phyloP scores from a whole-genome alignment of 2,888 invertebrate genomes.

The Pseudolycoriella hygida region DNA sequence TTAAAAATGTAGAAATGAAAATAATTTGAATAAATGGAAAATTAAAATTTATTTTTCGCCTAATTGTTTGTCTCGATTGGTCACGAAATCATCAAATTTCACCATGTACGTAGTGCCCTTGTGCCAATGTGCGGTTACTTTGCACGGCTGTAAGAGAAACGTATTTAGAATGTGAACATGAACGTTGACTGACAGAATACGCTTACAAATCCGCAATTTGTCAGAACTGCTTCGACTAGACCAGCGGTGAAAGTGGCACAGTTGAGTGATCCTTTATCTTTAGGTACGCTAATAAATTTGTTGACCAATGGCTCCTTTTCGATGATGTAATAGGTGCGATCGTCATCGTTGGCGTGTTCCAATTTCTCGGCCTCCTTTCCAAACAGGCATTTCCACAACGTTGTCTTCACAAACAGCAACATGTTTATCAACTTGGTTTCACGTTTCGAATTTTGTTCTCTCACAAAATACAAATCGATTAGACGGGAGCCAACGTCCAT shows the following conservation, averaged over 20 bases:
- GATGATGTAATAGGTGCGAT: constrained; percentile 93
- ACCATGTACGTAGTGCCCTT: constrained; percentile 99
- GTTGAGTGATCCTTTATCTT: constrained; percentile 92
- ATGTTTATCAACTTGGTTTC: constrained; percentile 91
- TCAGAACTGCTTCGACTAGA: constrained; percentile 89
- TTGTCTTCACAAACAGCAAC: constrained; percentile 86
- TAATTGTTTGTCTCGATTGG: constrained; percentile 74
- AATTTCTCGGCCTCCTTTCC: constrained; percentile 97
- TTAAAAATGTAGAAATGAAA: constrained; percentile 3
- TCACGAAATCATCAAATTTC: constrained; percentile 87
- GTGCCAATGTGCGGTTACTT: constrained; percentile 98
- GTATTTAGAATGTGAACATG: constrained; percentile 3
- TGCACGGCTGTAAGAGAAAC: constrained; percentile 64
- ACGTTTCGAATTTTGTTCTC: constrained; percentile 85
- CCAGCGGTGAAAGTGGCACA: constrained; percentile 98
- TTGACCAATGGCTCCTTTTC: constrained; percentile 97
- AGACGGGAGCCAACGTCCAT: constrained; percentile 87
- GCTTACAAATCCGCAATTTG: constrained; percentile 92
- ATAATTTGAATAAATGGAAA: constrained; percentile 7
- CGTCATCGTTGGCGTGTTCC: constrained; percentile 97
- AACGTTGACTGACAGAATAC: background rate
- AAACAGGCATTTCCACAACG: constrained; percentile 94
- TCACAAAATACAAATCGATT: constrained; percentile 81
- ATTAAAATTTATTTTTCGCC: constrained; percentile 55
- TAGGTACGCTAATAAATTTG: constrained; percentile 91